Conservation (phyloP, 2,888 invertebrate species). For the Plagodis dolabraria region DNA sequence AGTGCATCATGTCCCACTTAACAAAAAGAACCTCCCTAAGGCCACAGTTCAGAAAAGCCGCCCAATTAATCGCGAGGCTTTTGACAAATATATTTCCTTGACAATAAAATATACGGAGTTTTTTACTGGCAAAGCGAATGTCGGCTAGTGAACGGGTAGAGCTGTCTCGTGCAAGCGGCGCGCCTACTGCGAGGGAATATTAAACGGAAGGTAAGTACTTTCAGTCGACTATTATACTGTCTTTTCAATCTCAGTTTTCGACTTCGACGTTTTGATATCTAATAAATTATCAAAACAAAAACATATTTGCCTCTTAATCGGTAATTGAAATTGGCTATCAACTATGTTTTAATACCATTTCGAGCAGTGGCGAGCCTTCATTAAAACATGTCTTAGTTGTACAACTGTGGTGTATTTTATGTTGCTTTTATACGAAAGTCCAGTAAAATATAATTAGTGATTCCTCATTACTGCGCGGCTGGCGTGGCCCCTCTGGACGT, state of each 20-base stretch:
- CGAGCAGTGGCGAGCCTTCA: slow-evolving; percentile 34
- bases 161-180: slow-evolving; percentile 72
- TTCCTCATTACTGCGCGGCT: slow-evolving; percentile 82
- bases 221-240: slow-evolving; percentile 65
- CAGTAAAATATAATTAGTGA: slow-evolving; percentile 85
- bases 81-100: slow-evolving; percentile 80
- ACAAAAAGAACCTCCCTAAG: slow-evolving; percentile 51
- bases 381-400: slow-evolving; percentile 47
- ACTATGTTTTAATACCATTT: slow-evolving; percentile 32
- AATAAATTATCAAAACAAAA: not conserved
- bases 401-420: slow-evolving; percentile 61
- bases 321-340: slow-evolving; percentile 35
- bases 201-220: slow-evolving; percentile 70
- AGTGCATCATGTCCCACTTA: slow-evolving; percentile 27
- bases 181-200: slow-evolving; percentile 76
- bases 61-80: slow-evolving; percentile 74
- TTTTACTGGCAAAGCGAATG: slow-evolving; percentile 67
- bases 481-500: slow-evolving; percentile 83
- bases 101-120: slow-evolving; percentile 80
- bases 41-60: slow-evolving; percentile 62
- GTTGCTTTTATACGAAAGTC: slow-evolving; percentile 76
- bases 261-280: slow-evolving; percentile 35
- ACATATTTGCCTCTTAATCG: not conserved
- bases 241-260: slow-evolving; percentile 56
- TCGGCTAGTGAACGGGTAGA: slow-evolving; percentile 70